phyloP scores from a whole-genome alignment of 1,140 invertebrate species.

The Oryzaephilus surinamensis region DNA sequence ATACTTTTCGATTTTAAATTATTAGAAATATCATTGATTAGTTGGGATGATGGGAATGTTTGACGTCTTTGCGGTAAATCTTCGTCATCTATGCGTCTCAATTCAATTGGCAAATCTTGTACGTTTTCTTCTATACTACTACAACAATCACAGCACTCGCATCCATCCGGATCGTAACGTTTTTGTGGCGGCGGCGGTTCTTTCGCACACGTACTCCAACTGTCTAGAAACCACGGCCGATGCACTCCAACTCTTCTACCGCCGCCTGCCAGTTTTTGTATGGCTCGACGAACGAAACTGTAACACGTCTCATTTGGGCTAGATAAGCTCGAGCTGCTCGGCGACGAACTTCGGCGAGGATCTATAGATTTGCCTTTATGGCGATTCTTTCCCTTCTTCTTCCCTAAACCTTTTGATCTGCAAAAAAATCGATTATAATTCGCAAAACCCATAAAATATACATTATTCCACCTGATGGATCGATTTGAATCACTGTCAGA shows the following conservation, averaged over 20 bases:
- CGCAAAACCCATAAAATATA: background rate
- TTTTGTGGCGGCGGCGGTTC: conserved; percentile 39
- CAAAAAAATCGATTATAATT: conserved; percentile 2
- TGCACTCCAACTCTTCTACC: conserved; percentile 44
- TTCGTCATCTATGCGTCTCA: conserved; percentile 72
- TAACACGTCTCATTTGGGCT: conserved; percentile 90
- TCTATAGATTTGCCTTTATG: conserved; percentile 49
- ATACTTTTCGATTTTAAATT: conserved; percentile 68
- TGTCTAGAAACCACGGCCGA: conserved; percentile 68
- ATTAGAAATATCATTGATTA: conserved; percentile 38
- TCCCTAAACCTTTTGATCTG: conserved; percentile 14
- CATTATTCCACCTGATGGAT: conserved; percentile 23
- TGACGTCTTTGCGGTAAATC: conserved; percentile 40
- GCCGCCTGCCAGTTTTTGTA: conserved; percentile 74
- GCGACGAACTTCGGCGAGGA: conserved; percentile 48
- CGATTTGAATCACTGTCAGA: conserved; percentile 49
- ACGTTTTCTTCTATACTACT: conserved; percentile 48
- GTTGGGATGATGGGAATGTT: conserved; percentile 41
- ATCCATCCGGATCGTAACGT: conserved; percentile 39
- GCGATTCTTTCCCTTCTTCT: conserved; percentile 30
- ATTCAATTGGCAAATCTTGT: conserved; percentile 76
- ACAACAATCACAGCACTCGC: conserved; percentile 48
- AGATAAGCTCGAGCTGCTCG: conserved; percentile 73
- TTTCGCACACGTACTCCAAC: conserved; percentile 54
- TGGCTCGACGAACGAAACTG: conserved; percentile 79